phyloP scores from a whole-genome alignment of 2,797 vertebrate genomes.

The Sylvilagus floridanus region DNA sequence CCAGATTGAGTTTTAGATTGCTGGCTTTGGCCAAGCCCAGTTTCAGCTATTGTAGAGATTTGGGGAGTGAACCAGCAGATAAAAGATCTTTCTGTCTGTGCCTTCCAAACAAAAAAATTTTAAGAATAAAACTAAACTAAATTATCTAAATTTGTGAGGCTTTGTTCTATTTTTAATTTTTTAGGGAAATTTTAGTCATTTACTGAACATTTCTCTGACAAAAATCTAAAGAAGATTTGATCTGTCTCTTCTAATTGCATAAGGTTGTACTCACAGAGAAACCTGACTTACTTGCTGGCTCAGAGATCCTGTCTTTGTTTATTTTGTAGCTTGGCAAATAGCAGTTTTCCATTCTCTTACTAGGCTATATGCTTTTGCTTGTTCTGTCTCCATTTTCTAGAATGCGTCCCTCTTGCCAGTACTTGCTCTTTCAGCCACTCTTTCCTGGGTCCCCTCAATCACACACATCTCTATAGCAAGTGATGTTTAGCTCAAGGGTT shows the following conservation, averaged over 20 bases:
- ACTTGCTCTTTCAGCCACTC: neutral
- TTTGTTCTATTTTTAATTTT: slow-evolving; percentile 12
- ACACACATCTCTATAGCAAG: neutral
- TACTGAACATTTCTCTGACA: neutral
- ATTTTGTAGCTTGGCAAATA: neutral
- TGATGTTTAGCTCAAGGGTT: neutral
- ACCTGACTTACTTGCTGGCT: neutral
- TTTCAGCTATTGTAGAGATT: too few species aligned
- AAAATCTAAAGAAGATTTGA: slow-evolving; percentile 2
- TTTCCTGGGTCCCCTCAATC: neutral
- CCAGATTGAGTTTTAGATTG: too few species aligned
- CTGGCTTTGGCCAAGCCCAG: too few species aligned
- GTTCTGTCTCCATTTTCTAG: neutral
- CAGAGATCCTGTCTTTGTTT: neutral
- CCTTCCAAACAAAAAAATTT: too few species aligned
- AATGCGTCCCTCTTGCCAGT: neutral
- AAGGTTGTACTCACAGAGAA: neutral
- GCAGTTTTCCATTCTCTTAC: slow-evolving; percentile 11
- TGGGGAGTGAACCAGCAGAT: too few species aligned
- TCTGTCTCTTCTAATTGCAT: neutral
- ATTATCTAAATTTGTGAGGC: neutral
- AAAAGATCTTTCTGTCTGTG: too few species aligned
- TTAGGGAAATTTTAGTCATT: neutral
- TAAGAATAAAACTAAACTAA: too few species aligned
- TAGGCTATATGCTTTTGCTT: neutral